Evolutionary conservation across 2,113 vertebrate genomes (phyloP), one percentile per base, ranked within the genome.

Genomic region (Silurus glanis): DNA sequence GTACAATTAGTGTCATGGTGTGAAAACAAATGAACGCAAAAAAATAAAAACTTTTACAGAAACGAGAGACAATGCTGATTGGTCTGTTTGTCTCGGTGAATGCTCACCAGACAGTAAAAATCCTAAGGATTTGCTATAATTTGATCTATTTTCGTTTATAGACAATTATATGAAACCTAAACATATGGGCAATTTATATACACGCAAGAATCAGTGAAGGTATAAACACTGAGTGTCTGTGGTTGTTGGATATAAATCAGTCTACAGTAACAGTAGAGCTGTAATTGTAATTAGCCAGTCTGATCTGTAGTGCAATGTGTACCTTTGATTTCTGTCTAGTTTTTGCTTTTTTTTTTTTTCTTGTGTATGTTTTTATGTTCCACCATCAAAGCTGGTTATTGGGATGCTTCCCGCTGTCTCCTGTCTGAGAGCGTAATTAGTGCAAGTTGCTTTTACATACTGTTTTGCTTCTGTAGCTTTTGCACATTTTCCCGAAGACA

Each of bases 401-500:
- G 85, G 87, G 90, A 90, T 81, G 72, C 85, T 78, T 81, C 85
- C 85, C 19, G 82, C 86, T 83, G 86, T 80, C 91, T 79, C 66
- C 88, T 88, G 89, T 89, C 87, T 88, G 87, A 17, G 51, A 88
- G 84, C 74, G 85, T 90, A 91, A 91, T 92, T 91, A 91, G 86
- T 85, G 88, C 86, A 81, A 83, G 69, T 58, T 82, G 80, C 84
- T 89, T 88, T 91, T 89, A 76, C 79, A 87, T 85, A 89, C 83
- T 74, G 82, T 87, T 89, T 88, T 83, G 81, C 87, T 78, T 89
- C 61, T 83, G 80, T 72, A 85, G 75, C 69, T 67, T 83, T 83
- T 49, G 8, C 19, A 25, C 72, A 81, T n/a, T 75, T 58, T 85
- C 51, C 25, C 75, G 51, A 28, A 87, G 81, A 83, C 66, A 85